Base-by-base conservation (phyloP, 1,140 invertebrate genomes). In the Temnothorax longispinosus region DNA sequence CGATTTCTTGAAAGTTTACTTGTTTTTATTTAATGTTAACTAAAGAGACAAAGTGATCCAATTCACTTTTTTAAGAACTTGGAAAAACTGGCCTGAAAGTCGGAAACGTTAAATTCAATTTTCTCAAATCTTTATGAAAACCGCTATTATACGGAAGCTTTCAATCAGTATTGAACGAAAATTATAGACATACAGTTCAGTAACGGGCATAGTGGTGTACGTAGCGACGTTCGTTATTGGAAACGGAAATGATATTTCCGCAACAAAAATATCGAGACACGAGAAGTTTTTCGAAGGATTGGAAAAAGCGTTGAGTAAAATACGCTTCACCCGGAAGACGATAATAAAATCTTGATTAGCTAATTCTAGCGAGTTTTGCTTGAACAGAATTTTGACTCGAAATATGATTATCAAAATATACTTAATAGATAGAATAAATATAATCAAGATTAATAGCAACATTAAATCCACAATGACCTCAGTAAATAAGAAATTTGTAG, bases 221-320 rank as follows among this genome's bases (percentile, higher is more conserved):
- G 27, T 18, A 54, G 15, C 18, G 32, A 72, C 18, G 15, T 56
- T 74, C 32, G 27, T 38, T 38, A 35, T 74, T 74, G 32, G 11
- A 74, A 56, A 56, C 4, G 50, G 50, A 38, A 74, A 74, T 72
- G 32, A 54, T 56, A 54, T 56, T 74, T 74, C n/a, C n/a, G 71
- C n/a, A 21, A 38, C 10, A 54, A 56, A 74, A 56, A 41, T 56
- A 6, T 72, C 27, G 50, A 56, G 32, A 56, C 5, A 0, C 8
- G 10, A 74, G 1, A n/a, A 38, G 44, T 69, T 71, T 74, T 56
- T 21, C 7, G 10, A 75, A 15, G 11, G 3, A 75, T 21, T 21
- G 38, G 1, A 47, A 47, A 56, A 35, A 27, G 8, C 2, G 32
- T 21, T 5, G 10, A n/a, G n/a, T 15, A 41, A 75, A 58, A 15